A percentile compares a stretch with the other conserved stretches of the same genome.
Evolutionary conservation across 2,113 vertebrate species (phyloP).

Genomic region (Xyliphius kryptos): DNA sequence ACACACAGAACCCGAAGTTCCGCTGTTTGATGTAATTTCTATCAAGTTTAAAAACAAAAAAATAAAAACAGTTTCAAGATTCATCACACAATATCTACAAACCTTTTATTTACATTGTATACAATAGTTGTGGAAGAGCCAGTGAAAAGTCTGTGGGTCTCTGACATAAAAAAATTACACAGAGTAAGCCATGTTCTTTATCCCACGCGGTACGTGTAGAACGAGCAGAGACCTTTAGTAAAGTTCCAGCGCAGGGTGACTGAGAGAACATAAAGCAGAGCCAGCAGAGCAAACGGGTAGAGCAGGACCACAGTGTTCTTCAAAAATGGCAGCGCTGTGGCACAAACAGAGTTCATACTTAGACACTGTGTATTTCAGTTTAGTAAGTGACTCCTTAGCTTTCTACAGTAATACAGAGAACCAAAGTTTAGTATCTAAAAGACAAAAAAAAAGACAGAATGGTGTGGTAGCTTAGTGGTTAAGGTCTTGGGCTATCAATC

Average conservation of each 20-base stretch:
- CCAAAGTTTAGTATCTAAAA: no score
- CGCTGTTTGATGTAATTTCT: constrained; percentile 28
- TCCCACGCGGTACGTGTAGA: constrained; percentile 90
- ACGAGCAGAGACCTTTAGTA: constrained; percentile 81
- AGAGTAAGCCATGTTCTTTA: constrained; percentile 47
- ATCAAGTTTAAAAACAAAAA: constrained; percentile 36
- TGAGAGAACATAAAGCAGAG: constrained; percentile 83
- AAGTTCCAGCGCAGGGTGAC: constrained; percentile 93
- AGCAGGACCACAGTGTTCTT: constrained; percentile 90
- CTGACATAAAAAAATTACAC: background rate
- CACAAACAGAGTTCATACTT: constrained; percentile 24
- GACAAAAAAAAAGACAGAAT: no score
- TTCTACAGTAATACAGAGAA: no score
- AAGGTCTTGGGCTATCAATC: no score
- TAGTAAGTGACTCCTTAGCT: no score
- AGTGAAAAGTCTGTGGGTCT: constrained; percentile 4
- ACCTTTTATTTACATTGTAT: constrained; percentile 65
- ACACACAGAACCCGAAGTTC: background rate
- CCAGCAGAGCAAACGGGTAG: constrained; percentile 85
- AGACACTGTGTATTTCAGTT: no score
- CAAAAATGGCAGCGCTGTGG: constrained; percentile 85
- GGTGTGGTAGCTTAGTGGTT: no score
- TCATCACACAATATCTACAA: constrained; percentile 46
- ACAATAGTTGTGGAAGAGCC: constrained; percentile 51
- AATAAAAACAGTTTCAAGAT: constrained; percentile 40